Evolutionary conservation across 2,888 invertebrate species (phyloP).

Genomic region (Metopia argyrocephala): DNA sequence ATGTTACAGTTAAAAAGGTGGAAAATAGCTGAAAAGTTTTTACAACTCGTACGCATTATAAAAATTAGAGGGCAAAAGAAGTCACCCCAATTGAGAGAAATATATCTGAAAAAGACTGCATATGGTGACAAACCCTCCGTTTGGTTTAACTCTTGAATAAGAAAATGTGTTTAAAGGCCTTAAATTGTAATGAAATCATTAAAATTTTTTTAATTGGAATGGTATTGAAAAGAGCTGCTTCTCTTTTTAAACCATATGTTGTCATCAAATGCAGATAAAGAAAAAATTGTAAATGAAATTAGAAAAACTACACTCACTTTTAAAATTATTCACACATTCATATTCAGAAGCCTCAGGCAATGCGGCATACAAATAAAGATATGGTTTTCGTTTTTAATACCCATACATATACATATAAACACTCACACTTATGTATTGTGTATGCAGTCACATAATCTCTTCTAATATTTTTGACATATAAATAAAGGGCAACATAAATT

Average conservation of each 20-base stretch:
- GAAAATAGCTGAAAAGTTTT: slow-evolving; percentile 14
- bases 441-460: no score
- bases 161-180: not conserved
- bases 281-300: not conserved
- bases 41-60: not conserved
- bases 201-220: not conserved
- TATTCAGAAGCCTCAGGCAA: no score
- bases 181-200: slow-evolving; percentile 29
- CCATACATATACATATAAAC: not conserved
- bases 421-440: not conserved
- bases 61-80: not conserved
- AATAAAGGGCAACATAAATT: no score
- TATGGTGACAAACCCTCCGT: slow-evolving; percentile 1
- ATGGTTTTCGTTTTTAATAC: no score
- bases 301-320: no score
- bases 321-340: not conserved
- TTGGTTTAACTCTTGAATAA: not conserved
- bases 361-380: no score
- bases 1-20: slow-evolving; percentile 32
- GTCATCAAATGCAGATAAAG: slow-evolving; percentile 53
- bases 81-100: slow-evolving; percentile 3
- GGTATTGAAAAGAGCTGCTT: slow-evolving; percentile 36
- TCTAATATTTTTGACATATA: no score
- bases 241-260: slow-evolving; percentile 35
- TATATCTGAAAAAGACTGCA: not conserved